Evolutionary conservation across 2,888 invertebrate genomes (phyloP), one percentile per base, ranked within the genome.

Genomic region (Dynastes grantii): DNA sequence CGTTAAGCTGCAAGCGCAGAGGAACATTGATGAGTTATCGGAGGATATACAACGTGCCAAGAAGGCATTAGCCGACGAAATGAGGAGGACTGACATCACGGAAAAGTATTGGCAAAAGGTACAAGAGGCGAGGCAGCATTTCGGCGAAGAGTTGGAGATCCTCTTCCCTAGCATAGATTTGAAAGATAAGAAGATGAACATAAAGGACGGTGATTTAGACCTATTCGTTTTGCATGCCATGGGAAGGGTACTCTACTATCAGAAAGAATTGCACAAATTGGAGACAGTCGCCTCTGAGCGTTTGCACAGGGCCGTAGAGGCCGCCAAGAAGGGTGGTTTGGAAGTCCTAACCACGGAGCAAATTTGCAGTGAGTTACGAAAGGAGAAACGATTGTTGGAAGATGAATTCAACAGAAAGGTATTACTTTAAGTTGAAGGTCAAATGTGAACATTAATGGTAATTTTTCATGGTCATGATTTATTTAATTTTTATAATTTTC

Each of bases 61-160:
- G 84, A 89, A 90, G 4, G 90, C 90, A 6, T 92, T 92, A 77
- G 92, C 92, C 29, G 86, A 87, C 0, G 93, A 93, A 79, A 86
- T 90, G 64, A 91, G 91, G 37, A 89, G 90, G 65, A 90, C 93
- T 0, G 91, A 90, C 65, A 89, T 96, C 0, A 92, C 95, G 22
- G 94, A 96, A 81, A 94, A 93, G 84, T 97, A 96, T 86, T 96
- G 96, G 94, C 93, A 93, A 76, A 93, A 95, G 89, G 95, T 96
- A 85, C 91, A 92, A 82, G 87, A 89, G 51, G 92, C 93, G 0
- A 90, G 93, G 2, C 90, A 91, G 82, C 90, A 91, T 83, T 93
- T 93, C 80, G 89, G 91, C 27, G 91, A 93, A 79, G 93, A 94
- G 87, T 89, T 94, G 55, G 91, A 92, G 85, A 92, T 93, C 76